Evolutionary conservation across 2,113 vertebrate species (phyloP).

Genomic region (Pterocles burchelli): DNA sequence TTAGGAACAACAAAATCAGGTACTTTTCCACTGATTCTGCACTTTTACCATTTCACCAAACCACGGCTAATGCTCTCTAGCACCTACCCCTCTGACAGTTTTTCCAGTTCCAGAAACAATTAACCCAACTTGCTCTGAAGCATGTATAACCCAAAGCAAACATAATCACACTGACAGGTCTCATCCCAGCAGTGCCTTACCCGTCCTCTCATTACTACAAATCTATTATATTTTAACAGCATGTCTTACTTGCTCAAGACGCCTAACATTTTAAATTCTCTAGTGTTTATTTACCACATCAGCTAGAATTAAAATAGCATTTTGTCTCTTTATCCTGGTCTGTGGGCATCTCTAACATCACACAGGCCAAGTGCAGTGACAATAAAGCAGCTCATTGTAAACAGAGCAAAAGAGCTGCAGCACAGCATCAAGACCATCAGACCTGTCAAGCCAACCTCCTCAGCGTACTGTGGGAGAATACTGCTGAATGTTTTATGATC

Average conservation of each 20-base stretch:
- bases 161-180: neutral
- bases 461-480: rapidly evolving
- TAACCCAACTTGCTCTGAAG: neutral
- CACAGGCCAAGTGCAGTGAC: neutral
- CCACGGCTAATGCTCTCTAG: neutral
- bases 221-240: neutral
- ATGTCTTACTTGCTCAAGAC: neutral
- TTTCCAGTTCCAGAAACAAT: neutral
- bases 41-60: neutral
- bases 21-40: neutral
- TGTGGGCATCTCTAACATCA: neutral
- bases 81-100: neutral
- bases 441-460: neutral
- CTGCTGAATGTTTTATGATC: neutral
- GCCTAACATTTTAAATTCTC: neutral
- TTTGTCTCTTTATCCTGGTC: neutral
- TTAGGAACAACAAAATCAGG: neutral
- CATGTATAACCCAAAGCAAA: neutral
- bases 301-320: neutral
- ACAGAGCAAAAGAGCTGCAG: neutral
- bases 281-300: neutral
- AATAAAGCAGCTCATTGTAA: neutral
- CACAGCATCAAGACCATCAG: rapidly evolving
- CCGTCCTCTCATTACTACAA: neutral
- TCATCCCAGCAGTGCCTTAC: neutral